A percentile compares a stretch with the other conserved stretches of the same genome.
phyloP scores from a whole-genome alignment of 2,113 vertebrate species.

The Cololabis saira region DNA sequence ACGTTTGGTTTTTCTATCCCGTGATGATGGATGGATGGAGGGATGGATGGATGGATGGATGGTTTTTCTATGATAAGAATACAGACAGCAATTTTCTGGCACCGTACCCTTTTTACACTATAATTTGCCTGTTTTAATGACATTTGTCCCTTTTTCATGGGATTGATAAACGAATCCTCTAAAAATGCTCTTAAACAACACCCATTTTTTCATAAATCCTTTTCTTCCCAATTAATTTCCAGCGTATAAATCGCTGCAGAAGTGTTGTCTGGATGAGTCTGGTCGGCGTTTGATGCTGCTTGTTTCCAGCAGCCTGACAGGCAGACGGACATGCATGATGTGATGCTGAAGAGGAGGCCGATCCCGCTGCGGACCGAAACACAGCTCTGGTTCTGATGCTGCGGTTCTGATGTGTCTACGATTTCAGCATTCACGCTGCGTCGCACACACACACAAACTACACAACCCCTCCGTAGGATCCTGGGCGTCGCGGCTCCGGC shows the following conservation, averaged over 20 bases:
- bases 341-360: slow-evolving; percentile 48
- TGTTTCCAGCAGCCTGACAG: slow-evolving; percentile 47
- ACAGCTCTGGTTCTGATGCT: slow-evolving; percentile 55
- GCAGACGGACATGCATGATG: slow-evolving; percentile 39
- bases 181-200: neutral
- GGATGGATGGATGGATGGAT: too few relatives aligned
- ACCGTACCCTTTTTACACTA: too few relatives aligned
- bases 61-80: too few relatives aligned
- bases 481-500: slow-evolving; percentile 63
- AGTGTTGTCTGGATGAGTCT: too few relatives aligned
- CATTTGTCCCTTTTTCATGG: too few relatives aligned
- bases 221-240: neutral
- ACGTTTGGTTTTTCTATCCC: too few relatives aligned
- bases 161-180: too few relatives aligned
- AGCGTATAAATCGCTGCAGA: slow-evolving; percentile 3
- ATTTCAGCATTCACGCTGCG: slow-evolving; percentile 64
- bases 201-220: too few relatives aligned
- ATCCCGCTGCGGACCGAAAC: slow-evolving; percentile 55
- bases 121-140: too few relatives aligned
- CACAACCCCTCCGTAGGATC: slow-evolving; percentile 76
- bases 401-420: slow-evolving; percentile 60
- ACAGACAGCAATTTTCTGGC: too few relatives aligned
- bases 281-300: slow-evolving; percentile 51
- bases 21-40: too few relatives aligned
- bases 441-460: slow-evolving; percentile 55